Conservation (phyloP, 1,140 invertebrate genomes). For the Drosophila ficusphila region DNA sequence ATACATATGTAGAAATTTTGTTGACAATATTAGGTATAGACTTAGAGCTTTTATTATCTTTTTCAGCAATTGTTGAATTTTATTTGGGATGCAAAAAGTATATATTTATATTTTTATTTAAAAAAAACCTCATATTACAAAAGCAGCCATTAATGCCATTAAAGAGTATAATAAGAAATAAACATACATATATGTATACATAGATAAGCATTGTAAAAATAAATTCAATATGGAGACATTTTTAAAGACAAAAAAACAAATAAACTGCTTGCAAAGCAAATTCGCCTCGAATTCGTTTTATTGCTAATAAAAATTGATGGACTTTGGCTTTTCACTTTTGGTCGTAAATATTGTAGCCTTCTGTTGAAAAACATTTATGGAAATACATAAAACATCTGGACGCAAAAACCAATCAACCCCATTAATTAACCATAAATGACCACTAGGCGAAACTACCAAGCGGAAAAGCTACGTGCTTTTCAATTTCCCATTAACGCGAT, state of each 20-base stretch:
- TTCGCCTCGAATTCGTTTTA: neutral
- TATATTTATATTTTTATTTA: no score
- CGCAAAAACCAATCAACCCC: conserved; percentile 27
- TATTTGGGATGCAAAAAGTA: no score
- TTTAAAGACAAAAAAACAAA: neutral
- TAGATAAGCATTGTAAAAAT: no score
- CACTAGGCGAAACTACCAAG: conserved; percentile 13
- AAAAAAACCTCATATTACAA: no score
- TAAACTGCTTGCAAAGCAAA: conserved; percentile 8
- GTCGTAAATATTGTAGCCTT: conserved; percentile 14
- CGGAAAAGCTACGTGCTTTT: conserved; percentile 35
- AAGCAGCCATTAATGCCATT: no score
- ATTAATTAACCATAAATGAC: conserved; percentile 59
- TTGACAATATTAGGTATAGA: no score
- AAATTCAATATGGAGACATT: no score
- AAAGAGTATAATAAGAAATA: no score
- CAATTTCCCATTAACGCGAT: conserved; percentile 58
- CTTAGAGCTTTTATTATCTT: no score
- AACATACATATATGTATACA: no score
- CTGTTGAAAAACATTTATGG: conserved; percentile 44
- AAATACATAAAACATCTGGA: conserved; percentile 53
- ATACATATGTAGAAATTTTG: no score
- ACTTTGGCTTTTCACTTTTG: neutral
- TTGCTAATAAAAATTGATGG: conserved; percentile 4
- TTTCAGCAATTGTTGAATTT: no score